Evolutionary conservation across 2,888 invertebrate genomes (phyloP), one percentile per base, ranked within the genome.

Genomic region (Teleogryllus oceanicus): DNA sequence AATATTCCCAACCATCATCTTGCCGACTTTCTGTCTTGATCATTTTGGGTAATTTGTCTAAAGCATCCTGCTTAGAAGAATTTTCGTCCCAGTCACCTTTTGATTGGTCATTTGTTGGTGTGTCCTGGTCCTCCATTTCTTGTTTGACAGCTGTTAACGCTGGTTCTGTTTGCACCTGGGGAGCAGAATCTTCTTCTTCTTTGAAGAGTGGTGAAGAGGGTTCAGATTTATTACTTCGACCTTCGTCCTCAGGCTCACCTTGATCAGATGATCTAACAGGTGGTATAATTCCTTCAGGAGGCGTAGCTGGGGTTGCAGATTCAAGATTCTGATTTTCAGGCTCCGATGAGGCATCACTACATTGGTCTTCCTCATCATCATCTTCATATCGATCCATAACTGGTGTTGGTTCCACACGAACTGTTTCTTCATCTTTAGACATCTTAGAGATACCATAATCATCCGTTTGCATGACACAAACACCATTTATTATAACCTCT

Each of bases 391-490:
- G 87, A 84, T 92, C 91, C 84, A 92, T 89, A 49, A 92, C 93
- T 2, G 94, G 92, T 37, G 93, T 92, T 0, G 94, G 94, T 86
- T 95, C 95, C 78, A 94, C 92, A 50, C 92, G 90, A 80, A 94
- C 91, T 8, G 94, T 94, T 85, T 93, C 92, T 86, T 92, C 92
- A 49, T 91, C 85, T 82, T 88, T 88, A 79, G 88, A 85, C 81
- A 88, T 76, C 37, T 78, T 75, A 50, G 80, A 79, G n/a, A 81
- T 80, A 75, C 81, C 82, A 76, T 82, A 94, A 86, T 94, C 94
- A 83, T 93, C 94, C 81, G 94, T 92, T 84, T 94, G 92, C 94
- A 96, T 95, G 11, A 96, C 96, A 86, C 96, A 96, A 49, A 97
- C 96, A 1, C 97, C 97, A 86, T 97, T 97, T 84, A 96, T 96